Evolutionary conservation across 1,140 invertebrate genomes (phyloP).

Genomic region (Papilio xuthus): DNA sequence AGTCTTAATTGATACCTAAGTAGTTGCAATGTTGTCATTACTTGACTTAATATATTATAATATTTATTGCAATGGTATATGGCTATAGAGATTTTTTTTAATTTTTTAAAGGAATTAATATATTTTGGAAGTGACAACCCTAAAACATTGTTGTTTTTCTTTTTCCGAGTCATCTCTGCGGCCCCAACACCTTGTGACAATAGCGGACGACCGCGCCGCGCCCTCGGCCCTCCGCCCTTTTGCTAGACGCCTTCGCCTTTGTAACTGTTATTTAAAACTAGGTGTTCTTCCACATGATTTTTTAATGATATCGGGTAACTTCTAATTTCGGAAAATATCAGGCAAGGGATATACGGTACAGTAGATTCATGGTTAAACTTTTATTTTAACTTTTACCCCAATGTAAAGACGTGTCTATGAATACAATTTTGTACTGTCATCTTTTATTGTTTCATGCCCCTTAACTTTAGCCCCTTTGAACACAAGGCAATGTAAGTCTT

Average conservation of each 20-base stretch:
- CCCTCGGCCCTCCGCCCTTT: constrained; percentile 33
- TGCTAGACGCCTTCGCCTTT: not conserved
- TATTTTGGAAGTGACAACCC: constrained; percentile 45
- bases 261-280: not conserved
- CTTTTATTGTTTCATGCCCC: no score
- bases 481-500: no score
- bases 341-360: no score
- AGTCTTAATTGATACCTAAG: not conserved
- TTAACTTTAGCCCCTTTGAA: no score
- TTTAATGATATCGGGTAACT: no score
- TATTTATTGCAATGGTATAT: not conserved
- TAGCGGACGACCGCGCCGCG: constrained; percentile 41
- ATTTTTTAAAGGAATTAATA: not conserved
- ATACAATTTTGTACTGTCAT: no score
- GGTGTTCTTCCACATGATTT: not conserved
- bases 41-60: not conserved
- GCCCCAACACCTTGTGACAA: constrained; percentile 63
- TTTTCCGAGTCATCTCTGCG: constrained; percentile 46
- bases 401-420: no score
- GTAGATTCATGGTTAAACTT: no score
- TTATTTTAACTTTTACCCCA: no score
- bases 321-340: no score
- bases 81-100: not conserved
- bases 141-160: constrained; percentile 47
- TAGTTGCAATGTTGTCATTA: not conserved